Evolutionary conservation across 2,888 invertebrate species (phyloP).

Genomic region (Mantis religiosa): DNA sequence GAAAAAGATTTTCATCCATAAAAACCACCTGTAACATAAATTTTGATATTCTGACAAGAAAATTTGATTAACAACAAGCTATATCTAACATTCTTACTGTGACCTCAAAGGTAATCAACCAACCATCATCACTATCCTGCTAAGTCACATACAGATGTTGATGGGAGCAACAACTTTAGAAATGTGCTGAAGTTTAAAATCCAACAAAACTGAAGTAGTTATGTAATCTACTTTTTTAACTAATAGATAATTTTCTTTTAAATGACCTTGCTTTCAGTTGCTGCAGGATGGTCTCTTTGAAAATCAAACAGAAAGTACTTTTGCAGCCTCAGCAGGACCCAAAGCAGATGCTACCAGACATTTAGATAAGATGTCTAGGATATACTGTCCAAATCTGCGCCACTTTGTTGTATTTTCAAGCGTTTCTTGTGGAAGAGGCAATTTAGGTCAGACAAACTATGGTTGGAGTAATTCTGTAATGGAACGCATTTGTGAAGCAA

Average conservation of each 20-base stretch:
- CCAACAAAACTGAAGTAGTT: too few species aligned
- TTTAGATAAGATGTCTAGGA: constrained; percentile 64
- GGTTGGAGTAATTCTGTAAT: constrained; percentile 86
- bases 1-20: too few species aligned
- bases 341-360: constrained; percentile 79
- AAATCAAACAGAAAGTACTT: constrained; percentile 69
- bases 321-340: constrained; percentile 63
- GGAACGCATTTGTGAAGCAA: constrained; percentile 80
- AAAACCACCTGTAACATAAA: too few species aligned
- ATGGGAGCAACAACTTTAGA: too few species aligned
- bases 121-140: too few species aligned
- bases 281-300: constrained; percentile 71
- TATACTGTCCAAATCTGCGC: constrained; percentile 51
- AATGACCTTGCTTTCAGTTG: neutral
- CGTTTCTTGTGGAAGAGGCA: constrained; percentile 86
- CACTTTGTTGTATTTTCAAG: constrained; percentile 90
- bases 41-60: too few species aligned
- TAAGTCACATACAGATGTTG: too few species aligned
- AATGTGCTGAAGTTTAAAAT: too few species aligned
- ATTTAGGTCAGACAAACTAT: constrained; percentile 87
- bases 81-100: too few species aligned
- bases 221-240: too few species aligned
- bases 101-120: too few species aligned
- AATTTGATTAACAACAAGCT: too few species aligned
- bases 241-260: neutral